Evolutionary conservation across 2,888 invertebrate genomes (phyloP), one percentile per base, ranked within the genome.

Genomic region (Oscheius sp.): DNA sequence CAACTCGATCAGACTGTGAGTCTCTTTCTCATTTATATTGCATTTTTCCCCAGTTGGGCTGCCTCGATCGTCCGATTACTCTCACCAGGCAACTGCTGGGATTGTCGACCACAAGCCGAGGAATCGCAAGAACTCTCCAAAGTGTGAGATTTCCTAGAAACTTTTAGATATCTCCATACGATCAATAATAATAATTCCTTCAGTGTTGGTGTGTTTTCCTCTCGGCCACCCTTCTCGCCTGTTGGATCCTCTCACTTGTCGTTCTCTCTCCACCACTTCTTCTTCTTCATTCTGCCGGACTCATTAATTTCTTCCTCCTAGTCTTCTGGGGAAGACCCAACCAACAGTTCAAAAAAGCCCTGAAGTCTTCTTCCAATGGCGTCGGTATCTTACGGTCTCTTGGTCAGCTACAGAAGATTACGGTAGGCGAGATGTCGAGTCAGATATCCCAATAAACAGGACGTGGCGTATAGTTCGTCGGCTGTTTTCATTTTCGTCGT

Each of bases 361-460:
- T 66, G 7, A 52, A 25, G 12, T 46, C 66, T 16, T 49, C 66
- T 52, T 66, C 66, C 25, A 66, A 66, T 25, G 66, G 66, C 1
- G 66, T 52, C 18, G 66, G 66, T 13, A 29, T 66, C 18, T n/a
- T 66, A 29, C 66, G 66, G 2, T 52, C n/a, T 16, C 18, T 29
- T 2, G 23, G 7, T 7, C n/a, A 66, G 27, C 29, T 66, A 1
- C 66, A 25, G 27, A n/a, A 16, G 21, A 66, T 66, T 29, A 66
- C 66, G 1, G 66, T 66, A 9, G 43, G 63, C 35, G 25, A 7
- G 35, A 3, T 35, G 35, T 35, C 9, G 2, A 3, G 3, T 16
- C 18, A 21, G 7, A 43, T 16, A 25, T 5, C 29, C 25, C 13
- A 27, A 2, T 66, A 66, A 18, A 43, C 58, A 58, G 58, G 27